Percentiles rank a stretch among this genome's conserved stretches.
phyloP scores from a whole-genome alignment of 1,140 invertebrate genomes.

The Rhagoletis pomonella region DNA sequence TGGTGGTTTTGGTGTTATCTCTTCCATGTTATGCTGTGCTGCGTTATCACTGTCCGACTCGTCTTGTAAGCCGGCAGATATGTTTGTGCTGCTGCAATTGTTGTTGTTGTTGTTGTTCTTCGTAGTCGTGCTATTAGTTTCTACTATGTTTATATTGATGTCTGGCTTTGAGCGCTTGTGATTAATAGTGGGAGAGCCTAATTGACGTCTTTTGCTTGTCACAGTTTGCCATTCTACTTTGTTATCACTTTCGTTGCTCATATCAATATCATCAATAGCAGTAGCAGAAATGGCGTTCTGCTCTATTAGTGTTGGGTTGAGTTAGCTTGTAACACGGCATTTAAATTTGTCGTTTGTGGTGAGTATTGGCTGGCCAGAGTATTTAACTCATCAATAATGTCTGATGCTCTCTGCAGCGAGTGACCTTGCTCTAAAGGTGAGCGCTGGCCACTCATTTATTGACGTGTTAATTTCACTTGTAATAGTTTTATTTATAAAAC shows the following conservation, averaged over 20 bases:
- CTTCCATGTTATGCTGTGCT: not conserved
- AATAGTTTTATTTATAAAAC: no score
- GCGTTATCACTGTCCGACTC: not conserved
- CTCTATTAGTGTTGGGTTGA: not conserved
- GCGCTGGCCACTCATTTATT: no score
- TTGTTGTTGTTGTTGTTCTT: no score
- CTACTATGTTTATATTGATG: not conserved
- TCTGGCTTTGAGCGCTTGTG: not conserved
- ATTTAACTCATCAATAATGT: not conserved
- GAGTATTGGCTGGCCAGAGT: not conserved
- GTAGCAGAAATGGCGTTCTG: not conserved
- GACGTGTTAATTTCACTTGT: no score
- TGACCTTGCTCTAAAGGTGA: not conserved
- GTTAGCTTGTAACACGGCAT: not conserved
- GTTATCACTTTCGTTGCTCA: constrained; percentile 17
- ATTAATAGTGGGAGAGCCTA: constrained; percentile 8
- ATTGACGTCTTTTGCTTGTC: not conserved
- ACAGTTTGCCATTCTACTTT: constrained; percentile 10
- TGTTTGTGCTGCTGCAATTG: not conserved
- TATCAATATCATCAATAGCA: not conserved
- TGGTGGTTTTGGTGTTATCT: constrained; percentile 37
- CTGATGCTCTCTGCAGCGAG: not conserved
- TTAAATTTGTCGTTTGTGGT: constrained; percentile 6
- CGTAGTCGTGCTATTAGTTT: not conserved
- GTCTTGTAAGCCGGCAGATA: constrained; percentile 12